Evolutionary conservation across 2,797 vertebrate genomes (phyloP).

Genomic region (Geotrypetes seraphini): DNA sequence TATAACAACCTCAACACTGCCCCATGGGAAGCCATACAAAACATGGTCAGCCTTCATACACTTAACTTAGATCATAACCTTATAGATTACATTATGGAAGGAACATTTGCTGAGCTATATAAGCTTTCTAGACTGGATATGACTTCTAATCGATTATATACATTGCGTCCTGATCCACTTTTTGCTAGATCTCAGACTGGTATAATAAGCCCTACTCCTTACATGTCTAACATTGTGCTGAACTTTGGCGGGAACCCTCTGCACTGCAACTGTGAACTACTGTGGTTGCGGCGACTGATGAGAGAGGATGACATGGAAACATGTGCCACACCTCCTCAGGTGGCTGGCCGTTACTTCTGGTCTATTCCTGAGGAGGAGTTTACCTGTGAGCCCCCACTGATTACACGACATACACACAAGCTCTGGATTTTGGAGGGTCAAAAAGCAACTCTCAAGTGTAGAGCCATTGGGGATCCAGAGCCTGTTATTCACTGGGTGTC

Average conservation of each 20-base stretch:
- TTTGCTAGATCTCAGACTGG: conserved; percentile 77
- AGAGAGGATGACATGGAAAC: conserved; percentile 85
- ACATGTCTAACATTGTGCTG: conserved; percentile 65
- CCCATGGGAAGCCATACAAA: conserved; percentile 81
- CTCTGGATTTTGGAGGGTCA: conserved; percentile 86
- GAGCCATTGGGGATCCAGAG: conserved; percentile 76
- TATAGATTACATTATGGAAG: conserved; percentile 75
- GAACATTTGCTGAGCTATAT: conserved; percentile 76
- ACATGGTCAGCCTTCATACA: conserved; percentile 81
- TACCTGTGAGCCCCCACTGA: conserved; percentile 81
- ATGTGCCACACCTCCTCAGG: conserved; percentile 70
- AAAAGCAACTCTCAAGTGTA: conserved; percentile 73
- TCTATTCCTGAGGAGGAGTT: conserved; percentile 86
- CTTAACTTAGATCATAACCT: conserved; percentile 89
- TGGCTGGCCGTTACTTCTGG: conserved; percentile 85
- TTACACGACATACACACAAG: conserved; percentile 82
- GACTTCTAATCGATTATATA: conserved; percentile 83
- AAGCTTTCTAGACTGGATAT: conserved; percentile 84
- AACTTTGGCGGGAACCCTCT: conserved; percentile 85
- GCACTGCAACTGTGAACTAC: conserved; percentile 85
- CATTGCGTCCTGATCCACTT: conserved; percentile 77
- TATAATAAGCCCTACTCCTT: conserved; percentile 71
- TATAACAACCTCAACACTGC: conserved; percentile 82
- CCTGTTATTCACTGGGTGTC: conserved; percentile 87
- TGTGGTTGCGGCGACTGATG: conserved; percentile 77